Evolutionary conservation across 2,888 invertebrate genomes (phyloP).

Genomic region (Drosophila merina): DNA sequence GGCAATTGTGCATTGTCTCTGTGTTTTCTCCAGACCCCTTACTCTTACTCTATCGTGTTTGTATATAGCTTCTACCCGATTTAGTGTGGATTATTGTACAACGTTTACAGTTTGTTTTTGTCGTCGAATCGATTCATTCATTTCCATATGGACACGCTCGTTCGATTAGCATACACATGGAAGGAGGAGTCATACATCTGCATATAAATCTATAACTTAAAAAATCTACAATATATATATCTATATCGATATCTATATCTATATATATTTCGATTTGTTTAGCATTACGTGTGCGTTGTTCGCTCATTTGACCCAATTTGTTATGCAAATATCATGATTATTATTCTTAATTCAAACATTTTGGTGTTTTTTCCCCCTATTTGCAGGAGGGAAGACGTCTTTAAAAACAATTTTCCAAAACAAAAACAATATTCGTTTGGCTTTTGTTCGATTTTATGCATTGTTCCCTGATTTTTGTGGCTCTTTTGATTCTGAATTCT

Average conservation of each 20-base stretch:
- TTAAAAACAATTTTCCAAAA: slow-evolving; percentile 27
- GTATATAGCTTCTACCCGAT: slow-evolving; percentile 7
- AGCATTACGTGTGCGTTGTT: slow-evolving; percentile 53
- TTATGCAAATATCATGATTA: slow-evolving; percentile 68
- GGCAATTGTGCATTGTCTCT: slow-evolving; percentile 68
- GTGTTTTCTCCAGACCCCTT: too few species aligned
- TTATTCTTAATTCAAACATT: slow-evolving; percentile 21
- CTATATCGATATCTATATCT: not conserved
- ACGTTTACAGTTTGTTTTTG: slow-evolving; percentile 69
- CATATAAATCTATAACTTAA: slow-evolving; percentile 16
- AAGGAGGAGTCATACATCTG: slow-evolving; percentile 25
- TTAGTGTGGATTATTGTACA: slow-evolving; percentile 63
- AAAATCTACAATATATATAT: slow-evolving; percentile 5
- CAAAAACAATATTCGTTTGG: slow-evolving; percentile 10
- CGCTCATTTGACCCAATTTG: slow-evolving; percentile 71
- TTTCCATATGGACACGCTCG: slow-evolving; percentile 56
- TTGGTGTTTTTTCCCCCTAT: not conserved
- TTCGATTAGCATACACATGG: slow-evolving; percentile 64
- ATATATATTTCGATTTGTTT: slow-evolving; percentile 34
- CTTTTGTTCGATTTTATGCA: slow-evolving; percentile 19
- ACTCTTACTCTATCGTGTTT: too few species aligned
- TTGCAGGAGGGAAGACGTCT: not conserved
- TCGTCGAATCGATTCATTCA: slow-evolving; percentile 43
- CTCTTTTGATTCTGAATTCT: slow-evolving; percentile 28
- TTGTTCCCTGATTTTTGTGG: slow-evolving; percentile 20